Percentiles rank a stretch among this genome's conserved stretches.
These are phyloP conservation scores for Dendrocincla fuliginosa DNA, from an alignment of 2,797 vertebrate genomes.

Conservation along the genomic window DNA sequence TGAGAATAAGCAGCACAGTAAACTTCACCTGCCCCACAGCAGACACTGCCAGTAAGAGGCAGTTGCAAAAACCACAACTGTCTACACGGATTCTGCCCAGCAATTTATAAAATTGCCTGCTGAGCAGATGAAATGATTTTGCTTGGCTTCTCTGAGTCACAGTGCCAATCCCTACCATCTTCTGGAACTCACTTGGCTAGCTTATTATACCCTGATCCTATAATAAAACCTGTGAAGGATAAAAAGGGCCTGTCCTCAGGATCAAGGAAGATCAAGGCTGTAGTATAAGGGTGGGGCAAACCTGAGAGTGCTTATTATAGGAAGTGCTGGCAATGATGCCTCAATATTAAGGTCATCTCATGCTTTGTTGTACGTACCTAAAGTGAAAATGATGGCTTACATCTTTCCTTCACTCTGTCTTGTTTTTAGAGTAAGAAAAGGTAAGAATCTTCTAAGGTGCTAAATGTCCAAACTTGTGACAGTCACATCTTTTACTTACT, in stretches of 20 bases:
- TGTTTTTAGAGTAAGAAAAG: not conserved
- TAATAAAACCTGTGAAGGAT: slow-evolving; percentile 27
- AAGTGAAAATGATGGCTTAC: not conserved
- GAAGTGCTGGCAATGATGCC: not conserved
- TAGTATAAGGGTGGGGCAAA: slow-evolving; percentile 15
- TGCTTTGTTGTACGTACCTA: not conserved
- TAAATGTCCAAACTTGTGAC: not conserved
- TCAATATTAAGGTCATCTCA: not conserved
- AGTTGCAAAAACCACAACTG: not conserved
- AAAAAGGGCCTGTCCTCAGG: not conserved
- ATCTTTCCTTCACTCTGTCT: not conserved
- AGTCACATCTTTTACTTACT: not conserved
- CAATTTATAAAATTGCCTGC: slow-evolving; percentile 23
- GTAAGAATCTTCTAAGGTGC: not conserved
- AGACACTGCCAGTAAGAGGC: not conserved
- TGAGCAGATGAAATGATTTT: not conserved
- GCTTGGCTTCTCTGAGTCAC: slow-evolving; percentile 22
- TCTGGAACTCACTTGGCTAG: not conserved
- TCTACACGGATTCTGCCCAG: not conserved
- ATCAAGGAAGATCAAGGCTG: slow-evolving; percentile 38
- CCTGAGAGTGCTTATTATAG: slow-evolving; percentile 28
- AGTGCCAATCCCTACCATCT: not conserved
- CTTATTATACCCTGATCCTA: slow-evolving; percentile 4
- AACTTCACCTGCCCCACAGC: not conserved
- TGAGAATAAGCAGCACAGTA: not conserved